Conservation (phyloP, 2,888 invertebrate genomes). For the Pegoplata infirma region DNA sequence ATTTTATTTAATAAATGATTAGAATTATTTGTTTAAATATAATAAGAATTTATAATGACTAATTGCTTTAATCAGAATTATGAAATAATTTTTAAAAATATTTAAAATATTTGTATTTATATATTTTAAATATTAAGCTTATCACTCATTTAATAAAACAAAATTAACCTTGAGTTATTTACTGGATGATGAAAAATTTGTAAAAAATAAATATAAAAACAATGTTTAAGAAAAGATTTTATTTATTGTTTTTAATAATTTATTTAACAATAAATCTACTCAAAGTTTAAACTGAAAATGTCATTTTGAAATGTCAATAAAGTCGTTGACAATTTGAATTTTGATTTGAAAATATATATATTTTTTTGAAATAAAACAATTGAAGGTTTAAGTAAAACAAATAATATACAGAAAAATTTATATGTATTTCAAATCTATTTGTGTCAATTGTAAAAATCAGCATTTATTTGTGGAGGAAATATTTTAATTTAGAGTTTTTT, state of each 20-base stretch:
- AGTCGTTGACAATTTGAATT: slow-evolving; percentile 41
- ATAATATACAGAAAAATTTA: slow-evolving; percentile 23
- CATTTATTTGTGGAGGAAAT: background rate
- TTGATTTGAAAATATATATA: slow-evolving; percentile 1
- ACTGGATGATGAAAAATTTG: slow-evolving; percentile 20
- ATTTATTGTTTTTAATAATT: slow-evolving; percentile 36
- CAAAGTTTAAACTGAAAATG: slow-evolving; percentile 23
- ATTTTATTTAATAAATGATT: too few species aligned
- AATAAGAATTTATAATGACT: background rate
- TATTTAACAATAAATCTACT: slow-evolving; percentile 29
- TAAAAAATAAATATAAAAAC: background rate
- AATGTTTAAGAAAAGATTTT: slow-evolving; percentile 25
- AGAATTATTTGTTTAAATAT: background rate
- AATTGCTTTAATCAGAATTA: background rate
- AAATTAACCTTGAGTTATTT: slow-evolving; percentile 50
- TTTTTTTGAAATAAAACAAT: slow-evolving; percentile 19
- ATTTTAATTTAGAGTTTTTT: background rate
- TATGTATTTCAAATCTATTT: slow-evolving; percentile 39
- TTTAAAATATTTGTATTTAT: too few species aligned
- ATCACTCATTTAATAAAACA: slow-evolving; percentile 8
- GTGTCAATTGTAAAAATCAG: slow-evolving; percentile 36
- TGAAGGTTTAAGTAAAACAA: slow-evolving; percentile 26
- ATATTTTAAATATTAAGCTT: slow-evolving; percentile 31
- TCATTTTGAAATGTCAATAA: slow-evolving; percentile 58
- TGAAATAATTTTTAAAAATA: slow-evolving; percentile 14